These are phyloP conservation scores for Dolichomitus sp. DNA, from an alignment of 2,888 invertebrate genomes.

Conservation along the genomic window DNA sequence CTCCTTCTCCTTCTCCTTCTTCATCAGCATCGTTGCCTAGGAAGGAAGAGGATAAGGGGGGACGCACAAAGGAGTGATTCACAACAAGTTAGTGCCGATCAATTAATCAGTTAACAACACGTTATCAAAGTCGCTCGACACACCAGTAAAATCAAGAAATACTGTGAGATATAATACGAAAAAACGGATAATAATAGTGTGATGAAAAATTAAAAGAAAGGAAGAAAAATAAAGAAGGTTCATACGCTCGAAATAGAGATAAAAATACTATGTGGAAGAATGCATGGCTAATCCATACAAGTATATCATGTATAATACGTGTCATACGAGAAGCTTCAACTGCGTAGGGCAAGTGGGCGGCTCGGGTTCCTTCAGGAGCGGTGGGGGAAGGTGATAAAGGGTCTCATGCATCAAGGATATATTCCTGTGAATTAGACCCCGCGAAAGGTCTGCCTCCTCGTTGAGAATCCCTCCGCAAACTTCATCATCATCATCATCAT, in stretches of 20 bases:
- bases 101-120: conserved; percentile 51
- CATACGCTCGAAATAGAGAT: conserved; percentile 33
- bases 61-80: conserved; percentile 72
- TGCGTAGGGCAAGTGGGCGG: conserved; percentile 74
- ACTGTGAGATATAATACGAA: conserved; percentile 46
- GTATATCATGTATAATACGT: conserved; percentile 66
- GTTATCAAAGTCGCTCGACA: conserved; percentile 35
- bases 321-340: conserved; percentile 78
- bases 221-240: conserved; percentile 19
- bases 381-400: conserved; percentile 52
- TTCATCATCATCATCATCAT: conserved; percentile 62
- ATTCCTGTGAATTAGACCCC: conserved; percentile 68
- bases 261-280: conserved; percentile 68
- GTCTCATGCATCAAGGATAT: conserved; percentile 51
- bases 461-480: conserved; percentile 77
- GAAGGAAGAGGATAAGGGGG: conserved; percentile 86
- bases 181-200: conserved; percentile 35
- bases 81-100: conserved; percentile 69
- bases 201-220: conserved; percentile 1
- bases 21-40: conserved; percentile 99
- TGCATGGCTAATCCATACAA: conserved; percentile 70
- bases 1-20: conserved; percentile 87
- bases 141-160: conserved; percentile 30
- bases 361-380: conserved; percentile 61
- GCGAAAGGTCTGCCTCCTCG: conserved; percentile 64